phyloP scores from a whole-genome alignment of 1,140 invertebrate species.

The Pogonognathellus flavescens region DNA sequence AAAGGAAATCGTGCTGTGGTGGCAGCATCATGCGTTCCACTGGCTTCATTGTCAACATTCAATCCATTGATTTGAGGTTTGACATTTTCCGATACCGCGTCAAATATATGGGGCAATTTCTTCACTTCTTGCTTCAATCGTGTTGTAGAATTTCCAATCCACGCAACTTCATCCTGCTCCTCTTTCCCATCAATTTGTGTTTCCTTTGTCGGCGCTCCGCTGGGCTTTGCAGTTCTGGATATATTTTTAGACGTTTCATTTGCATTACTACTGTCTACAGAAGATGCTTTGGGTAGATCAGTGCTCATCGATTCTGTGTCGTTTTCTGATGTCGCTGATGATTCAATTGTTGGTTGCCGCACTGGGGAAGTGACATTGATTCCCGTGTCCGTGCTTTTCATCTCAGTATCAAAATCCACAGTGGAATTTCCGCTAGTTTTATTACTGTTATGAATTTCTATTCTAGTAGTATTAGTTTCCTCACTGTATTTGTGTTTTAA shows the following conservation, averaged over 20 bases:
- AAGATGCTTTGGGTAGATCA: background rate
- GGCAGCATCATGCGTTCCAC: background rate
- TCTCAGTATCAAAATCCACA: background rate
- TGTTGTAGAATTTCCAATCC: background rate
- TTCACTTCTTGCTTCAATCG: background rate
- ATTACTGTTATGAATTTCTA: background rate
- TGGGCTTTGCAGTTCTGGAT: background rate
- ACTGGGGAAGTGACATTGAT: background rate
- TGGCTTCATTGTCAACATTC: background rate
- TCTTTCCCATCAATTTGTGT: background rate
- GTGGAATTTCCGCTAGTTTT: background rate
- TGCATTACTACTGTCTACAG: background rate
- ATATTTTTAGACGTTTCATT: background rate
- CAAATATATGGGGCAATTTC: background rate
- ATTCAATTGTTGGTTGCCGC: background rate
- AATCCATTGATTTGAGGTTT: background rate
- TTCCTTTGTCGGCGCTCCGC: background rate
- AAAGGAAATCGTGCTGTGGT: background rate
- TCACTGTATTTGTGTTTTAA: background rate
- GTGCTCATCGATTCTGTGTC: background rate
- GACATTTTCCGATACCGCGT: background rate
- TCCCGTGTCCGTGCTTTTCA: no score
- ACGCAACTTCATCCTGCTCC: background rate
- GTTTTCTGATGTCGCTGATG: background rate
- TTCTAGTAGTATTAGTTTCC: background rate